Conservation (phyloP, 1,140 invertebrate genomes). For the Cyphomyrmex costatus region DNA sequence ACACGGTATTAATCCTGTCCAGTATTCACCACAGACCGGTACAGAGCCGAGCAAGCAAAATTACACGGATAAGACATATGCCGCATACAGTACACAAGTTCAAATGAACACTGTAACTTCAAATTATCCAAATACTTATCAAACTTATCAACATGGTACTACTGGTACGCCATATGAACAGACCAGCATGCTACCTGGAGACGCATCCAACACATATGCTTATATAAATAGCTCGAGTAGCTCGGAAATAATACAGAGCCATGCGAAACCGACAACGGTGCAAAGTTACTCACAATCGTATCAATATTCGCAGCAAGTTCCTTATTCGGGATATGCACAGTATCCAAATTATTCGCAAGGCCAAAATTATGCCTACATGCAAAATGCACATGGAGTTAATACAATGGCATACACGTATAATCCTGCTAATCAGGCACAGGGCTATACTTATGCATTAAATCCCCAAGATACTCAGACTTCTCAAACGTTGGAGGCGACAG, state of each 20-base stretch:
- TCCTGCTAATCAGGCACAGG: conserved; percentile 70
- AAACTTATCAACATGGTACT: conserved; percentile 60
- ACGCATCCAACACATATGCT: conserved; percentile 47
- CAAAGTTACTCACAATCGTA: conserved; percentile 79
- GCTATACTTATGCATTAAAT: conserved; percentile 82
- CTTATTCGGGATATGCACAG: conserved; percentile 69
- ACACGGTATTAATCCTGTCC: conserved; percentile 37
- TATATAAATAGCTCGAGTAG: conserved; percentile 62
- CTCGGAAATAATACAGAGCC: conserved; percentile 83
- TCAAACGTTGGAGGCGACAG: conserved; percentile 25
- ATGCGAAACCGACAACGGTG: conserved; percentile 77
- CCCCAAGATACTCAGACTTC: conserved; percentile 45
- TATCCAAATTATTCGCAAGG: conserved; percentile 75
- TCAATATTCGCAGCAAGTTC: conserved; percentile 77
- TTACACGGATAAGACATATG: conserved; percentile 65
- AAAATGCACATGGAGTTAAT: conserved; percentile 57
- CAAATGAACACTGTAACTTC: conserved; percentile 50
- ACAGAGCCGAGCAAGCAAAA: conserved; percentile 61
- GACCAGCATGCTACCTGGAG: conserved; percentile 31
- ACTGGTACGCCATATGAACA: conserved; percentile 59
- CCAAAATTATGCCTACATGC: conserved; percentile 68
- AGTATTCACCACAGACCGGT: conserved; percentile 60
- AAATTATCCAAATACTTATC: conserved; percentile 75
- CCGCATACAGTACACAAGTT: conserved; percentile 60
- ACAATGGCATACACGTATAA: conserved; percentile 87